These are phyloP conservation scores for Brachypodius melanocephalos DNA, from an alignment of 2,113 vertebrate species.

Conservation along the genomic window DNA sequence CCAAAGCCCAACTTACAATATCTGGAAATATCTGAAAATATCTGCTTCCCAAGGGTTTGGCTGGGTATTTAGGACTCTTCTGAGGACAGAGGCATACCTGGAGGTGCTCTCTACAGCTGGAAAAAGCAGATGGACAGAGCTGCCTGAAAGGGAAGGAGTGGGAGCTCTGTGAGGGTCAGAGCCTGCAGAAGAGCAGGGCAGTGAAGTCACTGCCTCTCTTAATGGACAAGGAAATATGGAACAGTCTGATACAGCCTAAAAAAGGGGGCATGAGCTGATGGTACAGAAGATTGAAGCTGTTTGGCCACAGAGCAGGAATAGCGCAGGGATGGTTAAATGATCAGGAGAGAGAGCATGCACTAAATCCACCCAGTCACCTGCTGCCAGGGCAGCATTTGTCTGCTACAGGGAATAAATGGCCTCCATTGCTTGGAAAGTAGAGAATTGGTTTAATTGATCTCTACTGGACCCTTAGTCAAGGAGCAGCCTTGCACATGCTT, in stretches of 20 bases:
- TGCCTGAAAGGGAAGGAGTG: background rate
- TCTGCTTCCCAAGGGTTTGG: background rate
- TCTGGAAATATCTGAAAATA: background rate
- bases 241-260: background rate
- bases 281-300: background rate
- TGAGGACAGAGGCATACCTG: background rate
- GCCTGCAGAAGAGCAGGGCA: background rate
- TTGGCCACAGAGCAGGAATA: background rate
- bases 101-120: background rate
- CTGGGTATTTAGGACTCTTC: background rate
- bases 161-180: background rate
- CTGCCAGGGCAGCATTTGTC: conserved; percentile 8
- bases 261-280: background rate
- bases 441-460: conserved; percentile 37
- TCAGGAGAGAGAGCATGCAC: background rate
- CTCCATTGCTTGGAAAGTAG: conserved; percentile 28
- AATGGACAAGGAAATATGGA: background rate
- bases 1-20: background rate
- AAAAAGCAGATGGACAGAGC: background rate
- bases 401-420: conserved; percentile 42
- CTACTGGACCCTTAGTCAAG: conserved; percentile 27
- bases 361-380: conserved; percentile 17
- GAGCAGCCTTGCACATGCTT: background rate
- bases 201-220: background rate
- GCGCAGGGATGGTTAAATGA: background rate